Percentiles rank a stretch among this genome's conserved stretches.
Evolutionary conservation across 2,113 vertebrate genomes (phyloP).

Genomic region (Fulmarus glacialis): DNA sequence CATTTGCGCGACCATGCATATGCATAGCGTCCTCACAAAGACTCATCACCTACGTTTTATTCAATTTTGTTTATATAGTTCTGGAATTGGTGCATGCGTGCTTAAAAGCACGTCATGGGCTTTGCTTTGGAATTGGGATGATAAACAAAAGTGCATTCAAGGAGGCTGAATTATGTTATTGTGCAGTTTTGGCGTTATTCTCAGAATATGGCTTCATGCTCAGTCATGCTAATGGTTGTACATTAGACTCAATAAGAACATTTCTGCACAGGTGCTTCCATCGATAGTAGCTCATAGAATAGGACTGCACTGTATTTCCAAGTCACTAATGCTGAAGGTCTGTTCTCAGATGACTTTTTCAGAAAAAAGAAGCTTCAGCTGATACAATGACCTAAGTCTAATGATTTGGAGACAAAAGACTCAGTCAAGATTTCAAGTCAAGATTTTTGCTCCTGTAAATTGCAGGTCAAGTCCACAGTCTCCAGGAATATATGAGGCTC

Average conservation of each 20-base stretch:
- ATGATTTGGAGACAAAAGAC: not conserved
- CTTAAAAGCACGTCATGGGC: not conserved
- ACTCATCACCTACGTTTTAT: not conserved
- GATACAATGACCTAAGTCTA: not conserved
- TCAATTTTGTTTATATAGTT: not conserved
- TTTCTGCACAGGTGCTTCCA: not conserved
- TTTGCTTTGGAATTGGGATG: not conserved
- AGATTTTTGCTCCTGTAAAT: not conserved
- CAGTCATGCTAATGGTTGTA: not conserved
- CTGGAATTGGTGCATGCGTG: not conserved
- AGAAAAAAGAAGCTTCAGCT: not conserved
- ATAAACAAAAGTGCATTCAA: constrained; percentile 20
- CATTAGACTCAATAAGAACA: not conserved
- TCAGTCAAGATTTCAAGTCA: not conserved
- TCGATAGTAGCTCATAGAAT: not conserved
- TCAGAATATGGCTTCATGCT: not conserved
- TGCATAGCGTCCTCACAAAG: not conserved
- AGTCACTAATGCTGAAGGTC: not conserved
- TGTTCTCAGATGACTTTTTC: not conserved
- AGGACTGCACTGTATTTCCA: not conserved
- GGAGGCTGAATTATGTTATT: not conserved
- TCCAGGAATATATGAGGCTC: not conserved
- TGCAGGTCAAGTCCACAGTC: not conserved
- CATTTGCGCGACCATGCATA: not conserved
- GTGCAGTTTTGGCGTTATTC: not conserved